phyloP scores from a whole-genome alignment of 2,113 vertebrate genomes.

The Gymnobelideus leadbeateri region DNA sequence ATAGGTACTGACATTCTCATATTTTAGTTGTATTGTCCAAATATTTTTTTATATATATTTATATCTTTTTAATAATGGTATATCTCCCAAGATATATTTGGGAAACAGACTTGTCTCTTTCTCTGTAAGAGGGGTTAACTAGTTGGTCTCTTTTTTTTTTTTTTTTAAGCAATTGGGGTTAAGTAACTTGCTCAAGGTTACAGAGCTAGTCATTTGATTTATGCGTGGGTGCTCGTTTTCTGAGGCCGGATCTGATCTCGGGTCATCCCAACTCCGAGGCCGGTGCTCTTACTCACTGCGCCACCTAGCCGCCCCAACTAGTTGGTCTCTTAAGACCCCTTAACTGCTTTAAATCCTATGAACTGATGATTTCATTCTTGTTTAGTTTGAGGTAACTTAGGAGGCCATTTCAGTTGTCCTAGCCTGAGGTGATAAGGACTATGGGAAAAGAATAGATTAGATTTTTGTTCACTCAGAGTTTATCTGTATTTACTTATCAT shows the following conservation, averaged over 20 bases:
- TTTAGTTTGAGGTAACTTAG: not conserved
- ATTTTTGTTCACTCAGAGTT: not conserved
- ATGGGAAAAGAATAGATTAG: not conserved
- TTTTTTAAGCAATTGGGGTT: too few species aligned
- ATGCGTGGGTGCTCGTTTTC: too few species aligned
- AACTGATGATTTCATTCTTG: not conserved
- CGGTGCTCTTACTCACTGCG: too few species aligned
- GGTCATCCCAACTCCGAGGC: too few species aligned
- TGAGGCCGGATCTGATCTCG: too few species aligned
- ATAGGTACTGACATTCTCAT: not conserved
- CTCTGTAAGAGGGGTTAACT: not conserved
- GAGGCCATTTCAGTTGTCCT: not conserved
- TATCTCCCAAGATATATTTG: too few species aligned
- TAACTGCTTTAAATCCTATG: not conserved
- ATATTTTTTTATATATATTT: not conserved
- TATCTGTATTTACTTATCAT: not conserved
- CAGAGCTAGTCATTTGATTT: too few species aligned
- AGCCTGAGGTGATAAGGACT: not conserved
- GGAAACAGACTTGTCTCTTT: not conserved
- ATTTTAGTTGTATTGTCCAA: not conserved
- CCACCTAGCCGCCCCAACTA: too few species aligned
- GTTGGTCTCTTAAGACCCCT: not conserved
- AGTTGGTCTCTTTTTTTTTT: not conserved
- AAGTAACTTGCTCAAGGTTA: too few species aligned
- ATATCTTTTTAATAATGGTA: not conserved